Evolutionary conservation across 2,113 vertebrate species (phyloP), one percentile per base, ranked within the genome.

Genomic region (Cyprinodon variegatus): DNA sequence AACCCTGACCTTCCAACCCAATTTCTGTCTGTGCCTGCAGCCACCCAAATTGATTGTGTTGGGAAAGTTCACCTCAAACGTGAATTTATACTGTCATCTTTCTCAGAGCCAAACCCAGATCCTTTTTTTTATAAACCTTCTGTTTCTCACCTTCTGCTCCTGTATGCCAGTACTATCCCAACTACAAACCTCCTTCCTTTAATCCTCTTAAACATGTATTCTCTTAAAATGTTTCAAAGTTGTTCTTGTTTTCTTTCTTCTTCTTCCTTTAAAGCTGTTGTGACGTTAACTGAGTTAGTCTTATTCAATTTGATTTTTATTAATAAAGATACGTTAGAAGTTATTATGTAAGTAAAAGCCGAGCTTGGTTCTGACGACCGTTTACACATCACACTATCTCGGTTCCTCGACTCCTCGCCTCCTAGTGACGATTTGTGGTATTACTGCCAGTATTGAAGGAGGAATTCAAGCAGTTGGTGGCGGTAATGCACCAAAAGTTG

Each of bases 1-100:
- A 71, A 85, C 81, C 83, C 75, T 83, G 85, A 89, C 83, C 86
- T 89, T 87, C 76, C 72, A 81, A 83, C 84, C 82, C 62, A 66
- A 84, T 77, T 71, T 79, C 29, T 85, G 65, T 79, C 78, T 38
- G 15, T 63, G 62, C 71, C 68, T 87, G 63, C 75, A 53, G 73
- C 62, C 74, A 78, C 62, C 50, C 41, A 71, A 77, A 88, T 10
- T n/a, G 48, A 85, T 76, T 78, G 65, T 88, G 60, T 77, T 53
- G 4, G 77, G 61, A 74, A 76, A 77, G 70, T 76, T 83, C 17
- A 60, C 76, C 65, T 84, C 59, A 74, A 72, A 79, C 0, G 59
- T 72, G 22, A 88, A 76, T 81, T 76, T 83, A 37, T 74, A 72
- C 77, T 67, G 73, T 48, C 60, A 70, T 76, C 20, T 82, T 59